Base-by-base conservation (phyloP, 2,113 vertebrate species). In the Bucco capensis region DNA sequence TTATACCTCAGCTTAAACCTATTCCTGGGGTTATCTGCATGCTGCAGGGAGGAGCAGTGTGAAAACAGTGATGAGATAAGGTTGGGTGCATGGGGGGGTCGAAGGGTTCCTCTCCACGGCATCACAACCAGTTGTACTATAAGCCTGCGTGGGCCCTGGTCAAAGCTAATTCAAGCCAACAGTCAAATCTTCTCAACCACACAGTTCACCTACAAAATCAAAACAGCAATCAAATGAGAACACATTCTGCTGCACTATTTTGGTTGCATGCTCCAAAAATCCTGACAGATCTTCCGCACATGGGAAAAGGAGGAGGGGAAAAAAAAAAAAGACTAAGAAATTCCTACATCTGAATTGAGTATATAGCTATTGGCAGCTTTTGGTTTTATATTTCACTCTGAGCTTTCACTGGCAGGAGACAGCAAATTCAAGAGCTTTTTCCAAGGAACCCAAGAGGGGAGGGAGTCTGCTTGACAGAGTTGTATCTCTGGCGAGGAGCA, bases 331-430 rank as follows among this genome's bases (percentile, higher is more conserved):
- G 72, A 89, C 12, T 46, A 86, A 88, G 46, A 89, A 94, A 94
- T 90, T 96, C 91, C 85, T 88, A 64, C 79, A 96, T 97, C 95
- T 97, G 96, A 96, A 94, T 76, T 83, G 85, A 96, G 96, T 97
- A 96, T 96, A 94, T 80, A 84, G 87, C 83, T 86, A 90, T 93
- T 96, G 96, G 94, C 94, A 93, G 94, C 94, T 95, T 94, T 96
- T 61, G 64, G 93, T 80, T 92, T 94, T 96, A 84, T 91, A 86
- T 96, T 96, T 96, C 95, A 95, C 82, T 86, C 93, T 5, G 28
- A 94, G 92, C 84, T 96, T 89, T 92, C 94, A 93, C 95, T 96
- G 96, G 94, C 95, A 95, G 82, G 86, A 96, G 93, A 94, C 83
- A 7, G 83, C 82, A 90, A 96, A 96, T 96, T 95, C 95, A 94